phyloP scores from a whole-genome alignment of 2,113 vertebrate species.

The Toxotes jaculatrix region DNA sequence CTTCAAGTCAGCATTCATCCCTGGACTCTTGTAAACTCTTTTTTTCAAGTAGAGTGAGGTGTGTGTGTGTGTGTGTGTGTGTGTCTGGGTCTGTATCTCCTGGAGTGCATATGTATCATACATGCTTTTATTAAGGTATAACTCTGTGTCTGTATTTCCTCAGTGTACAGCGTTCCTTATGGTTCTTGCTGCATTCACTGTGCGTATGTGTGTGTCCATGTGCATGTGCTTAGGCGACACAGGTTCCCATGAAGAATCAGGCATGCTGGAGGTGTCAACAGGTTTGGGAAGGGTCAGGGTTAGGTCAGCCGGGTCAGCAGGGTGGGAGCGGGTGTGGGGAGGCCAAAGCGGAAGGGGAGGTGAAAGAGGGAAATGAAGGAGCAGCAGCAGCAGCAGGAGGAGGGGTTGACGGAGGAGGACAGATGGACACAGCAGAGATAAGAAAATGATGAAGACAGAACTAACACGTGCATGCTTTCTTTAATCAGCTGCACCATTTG shows the following conservation, averaged over 20 bases:
- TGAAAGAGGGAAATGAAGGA: conserved; percentile 46
- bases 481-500: conserved; percentile 57
- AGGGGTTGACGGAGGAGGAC: conserved; percentile 70
- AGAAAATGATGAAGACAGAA: conserved; percentile 60
- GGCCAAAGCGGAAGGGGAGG: conserved; percentile 63
- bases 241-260: conserved; percentile 82
- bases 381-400: conserved; percentile 41
- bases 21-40: conserved; percentile 26
- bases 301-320: conserved; percentile 69
- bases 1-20: conserved; percentile 46
- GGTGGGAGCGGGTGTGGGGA: conserved; percentile 36
- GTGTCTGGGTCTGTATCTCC: not conserved
- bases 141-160: not conserved
- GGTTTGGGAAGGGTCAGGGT: conserved; percentile 71
- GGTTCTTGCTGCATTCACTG: conserved; percentile 11
- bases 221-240: not conserved
- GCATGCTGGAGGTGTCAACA: conserved; percentile 75
- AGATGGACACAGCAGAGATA: conserved; percentile 75
- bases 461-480: conserved; percentile 56
- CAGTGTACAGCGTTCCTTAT: not conserved
- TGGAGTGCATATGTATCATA: conserved; percentile 3
- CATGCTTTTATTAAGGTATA: conserved; percentile 5
- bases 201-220: conserved; percentile 6
- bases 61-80: conserved; percentile 30
- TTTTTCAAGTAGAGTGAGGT: not conserved